A percentile compares a stretch with the other conserved stretches of the same genome.
phyloP scores from a whole-genome alignment of 2,797 vertebrate genomes.

The Euphonia xanthogaster region DNA sequence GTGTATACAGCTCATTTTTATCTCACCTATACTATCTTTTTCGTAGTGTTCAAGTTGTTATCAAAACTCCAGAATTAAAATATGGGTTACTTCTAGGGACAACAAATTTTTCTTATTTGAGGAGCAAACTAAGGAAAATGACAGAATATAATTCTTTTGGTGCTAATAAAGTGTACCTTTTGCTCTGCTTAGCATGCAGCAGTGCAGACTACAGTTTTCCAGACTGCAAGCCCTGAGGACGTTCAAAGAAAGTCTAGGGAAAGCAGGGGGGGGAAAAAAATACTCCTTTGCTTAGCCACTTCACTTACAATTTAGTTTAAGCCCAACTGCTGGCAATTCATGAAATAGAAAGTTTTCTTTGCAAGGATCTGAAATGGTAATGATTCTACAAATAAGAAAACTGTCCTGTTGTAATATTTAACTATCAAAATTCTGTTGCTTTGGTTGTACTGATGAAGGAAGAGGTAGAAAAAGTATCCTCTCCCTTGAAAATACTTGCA shows the following conservation, averaged over 20 bases:
- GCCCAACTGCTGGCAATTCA: neutral
- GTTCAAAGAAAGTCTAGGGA: neutral
- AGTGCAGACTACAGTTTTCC: neutral
- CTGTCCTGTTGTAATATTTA: neutral
- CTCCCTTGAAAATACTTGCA: neutral
- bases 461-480: neutral
- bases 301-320: neutral
- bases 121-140: neutral
- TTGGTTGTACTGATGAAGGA: neutral
- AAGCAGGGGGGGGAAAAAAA: rapidly evolving
- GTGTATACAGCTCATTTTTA: neutral
- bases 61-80: neutral
- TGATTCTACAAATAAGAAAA: neutral
- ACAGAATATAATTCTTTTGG: neutral
- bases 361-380: neutral
- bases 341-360: neutral
- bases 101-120: neutral
- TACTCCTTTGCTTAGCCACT: neutral
- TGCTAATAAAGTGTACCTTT: neutral
- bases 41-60: neutral
- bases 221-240: neutral
- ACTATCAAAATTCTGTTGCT: neutral
- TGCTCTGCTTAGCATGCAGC: neutral
- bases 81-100: neutral
- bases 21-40: neutral